These are phyloP conservation scores for Tricholaema leucomelas DNA, from an alignment of 2,113 vertebrate species.

Conservation along the genomic window DNA sequence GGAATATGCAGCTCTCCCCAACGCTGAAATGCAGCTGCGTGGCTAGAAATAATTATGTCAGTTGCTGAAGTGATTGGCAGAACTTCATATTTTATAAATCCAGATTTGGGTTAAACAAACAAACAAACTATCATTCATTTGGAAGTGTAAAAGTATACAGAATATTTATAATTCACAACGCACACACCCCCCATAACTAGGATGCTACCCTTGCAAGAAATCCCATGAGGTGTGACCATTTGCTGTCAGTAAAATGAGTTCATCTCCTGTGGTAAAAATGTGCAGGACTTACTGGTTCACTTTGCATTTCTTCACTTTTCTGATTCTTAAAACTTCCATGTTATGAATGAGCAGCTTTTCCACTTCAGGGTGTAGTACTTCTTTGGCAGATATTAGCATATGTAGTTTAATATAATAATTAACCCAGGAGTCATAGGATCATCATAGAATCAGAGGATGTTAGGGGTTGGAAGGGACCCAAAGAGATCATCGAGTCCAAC, in stretches of 20 bases:
- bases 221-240: not conserved
- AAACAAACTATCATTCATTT: not conserved
- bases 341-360: not conserved
- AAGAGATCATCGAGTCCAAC: no score
- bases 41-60: not conserved
- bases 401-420: not conserved
- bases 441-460: no score
- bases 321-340: not conserved
- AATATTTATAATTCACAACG: not conserved
- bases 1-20: not conserved
- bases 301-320: not conserved
- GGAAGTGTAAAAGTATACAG: not conserved
- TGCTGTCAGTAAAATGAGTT: not conserved
- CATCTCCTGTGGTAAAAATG: not conserved
- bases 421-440: no score
- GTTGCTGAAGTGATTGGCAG: not conserved
- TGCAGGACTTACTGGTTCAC: not conserved
- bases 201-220: not conserved
- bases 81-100: not conserved
- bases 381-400: not conserved
- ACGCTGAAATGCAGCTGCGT: not conserved
- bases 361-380: not conserved
- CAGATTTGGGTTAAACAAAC: not conserved
- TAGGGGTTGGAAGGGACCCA: no score
- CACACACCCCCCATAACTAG: no score